phyloP scores from a whole-genome alignment of 2,888 invertebrate species.

The Leucoma salicis region DNA sequence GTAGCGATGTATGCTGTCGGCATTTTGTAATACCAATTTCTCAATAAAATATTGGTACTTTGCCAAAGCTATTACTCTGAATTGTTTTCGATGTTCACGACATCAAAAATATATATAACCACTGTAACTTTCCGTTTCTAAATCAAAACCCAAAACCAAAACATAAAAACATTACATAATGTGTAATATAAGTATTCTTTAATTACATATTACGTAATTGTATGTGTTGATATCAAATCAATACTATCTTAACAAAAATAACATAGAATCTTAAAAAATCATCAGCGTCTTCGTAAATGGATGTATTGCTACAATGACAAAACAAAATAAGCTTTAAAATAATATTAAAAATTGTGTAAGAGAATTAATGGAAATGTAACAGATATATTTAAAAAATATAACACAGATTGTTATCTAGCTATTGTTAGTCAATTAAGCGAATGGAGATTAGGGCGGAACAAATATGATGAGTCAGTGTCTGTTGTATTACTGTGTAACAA shows the following conservation, averaged over 20 bases:
- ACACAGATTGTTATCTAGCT: not conserved
- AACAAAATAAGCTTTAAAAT: not conserved
- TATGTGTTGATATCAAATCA: too few relatives aligned
- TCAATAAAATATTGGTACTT: constrained; percentile 22
- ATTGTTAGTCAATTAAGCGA: not conserved
- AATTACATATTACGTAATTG: too few relatives aligned
- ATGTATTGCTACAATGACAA: not conserved
- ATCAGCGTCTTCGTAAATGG: not conserved
- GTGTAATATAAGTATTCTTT: too few relatives aligned
- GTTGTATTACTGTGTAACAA: not conserved
- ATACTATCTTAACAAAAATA: too few relatives aligned
- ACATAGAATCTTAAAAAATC: not conserved
- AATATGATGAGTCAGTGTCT: not conserved
- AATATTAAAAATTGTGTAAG: not conserved
- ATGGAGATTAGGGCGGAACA: not conserved
- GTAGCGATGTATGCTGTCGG: constrained; percentile 12
- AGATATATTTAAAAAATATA: not conserved
- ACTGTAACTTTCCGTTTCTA: too few relatives aligned
- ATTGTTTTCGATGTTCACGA: not conserved
- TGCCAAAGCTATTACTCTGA: constrained; percentile 10
- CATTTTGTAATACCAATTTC: constrained; percentile 18
- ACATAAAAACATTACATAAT: too few relatives aligned
- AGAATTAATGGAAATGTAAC: not conserved
- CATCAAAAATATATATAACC: too few relatives aligned
- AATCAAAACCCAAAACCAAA: too few relatives aligned